These are phyloP conservation scores for Blastobasis adustella DNA, from an alignment of 2,888 invertebrate genomes.

Conservation along the genomic window DNA sequence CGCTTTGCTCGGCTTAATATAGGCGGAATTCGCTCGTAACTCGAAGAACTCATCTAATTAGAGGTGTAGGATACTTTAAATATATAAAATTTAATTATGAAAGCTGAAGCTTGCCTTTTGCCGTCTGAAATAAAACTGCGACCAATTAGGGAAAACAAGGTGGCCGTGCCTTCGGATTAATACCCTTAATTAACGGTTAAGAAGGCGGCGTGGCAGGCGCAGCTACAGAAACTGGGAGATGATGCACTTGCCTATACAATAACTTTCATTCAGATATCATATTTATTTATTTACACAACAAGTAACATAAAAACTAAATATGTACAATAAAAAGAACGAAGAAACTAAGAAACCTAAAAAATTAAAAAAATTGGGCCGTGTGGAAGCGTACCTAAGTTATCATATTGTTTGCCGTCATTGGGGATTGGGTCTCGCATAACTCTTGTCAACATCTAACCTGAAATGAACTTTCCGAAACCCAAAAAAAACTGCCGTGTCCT, in stretches of 20 bases:
- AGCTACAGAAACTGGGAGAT: slow-evolving; percentile 31
- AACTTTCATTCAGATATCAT: too few relatives aligned
- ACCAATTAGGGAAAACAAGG: slow-evolving; percentile 69
- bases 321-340: too few relatives aligned
- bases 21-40: slow-evolving; percentile 4
- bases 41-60: slow-evolving; percentile 7
- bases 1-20: background rate
- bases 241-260: background rate
- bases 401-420: too few relatives aligned
- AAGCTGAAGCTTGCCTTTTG: slow-evolving; percentile 42
- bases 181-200: slow-evolving; percentile 58
- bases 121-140: slow-evolving; percentile 58
- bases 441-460: too few relatives aligned
- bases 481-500: too few relatives aligned
- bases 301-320: too few relatives aligned
- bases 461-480: too few relatives aligned
- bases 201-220: slow-evolving; percentile 41
- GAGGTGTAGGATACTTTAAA: slow-evolving; percentile 23
- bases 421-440: too few relatives aligned
- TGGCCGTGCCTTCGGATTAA: slow-evolving; percentile 65
- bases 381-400: too few relatives aligned
- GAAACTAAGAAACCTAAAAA: too few relatives aligned
- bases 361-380: too few relatives aligned
- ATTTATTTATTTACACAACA: too few relatives aligned
- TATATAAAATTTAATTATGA: slow-evolving; percentile 49